phyloP scores from a whole-genome alignment of 2,113 vertebrate species.

The Candoia aspera region DNA sequence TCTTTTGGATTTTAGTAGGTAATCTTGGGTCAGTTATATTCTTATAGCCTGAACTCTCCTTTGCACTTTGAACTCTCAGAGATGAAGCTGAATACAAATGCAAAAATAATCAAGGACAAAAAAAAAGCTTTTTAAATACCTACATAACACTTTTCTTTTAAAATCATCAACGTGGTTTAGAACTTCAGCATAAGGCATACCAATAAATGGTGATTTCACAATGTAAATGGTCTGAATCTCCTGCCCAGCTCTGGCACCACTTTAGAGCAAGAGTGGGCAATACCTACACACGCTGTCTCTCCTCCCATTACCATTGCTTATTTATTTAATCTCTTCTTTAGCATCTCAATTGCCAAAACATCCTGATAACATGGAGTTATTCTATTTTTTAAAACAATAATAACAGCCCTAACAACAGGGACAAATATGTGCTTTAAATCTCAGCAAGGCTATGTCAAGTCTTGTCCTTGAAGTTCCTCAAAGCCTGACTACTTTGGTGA shows the following conservation, averaged over 20 bases:
- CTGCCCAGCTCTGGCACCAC: background rate
- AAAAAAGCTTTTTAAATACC: background rate
- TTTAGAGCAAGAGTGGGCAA: background rate
- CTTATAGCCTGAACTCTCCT: background rate
- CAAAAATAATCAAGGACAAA: background rate
- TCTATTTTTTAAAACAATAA: background rate
- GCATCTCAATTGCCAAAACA: background rate
- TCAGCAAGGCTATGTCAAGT: background rate
- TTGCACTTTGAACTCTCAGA: background rate
- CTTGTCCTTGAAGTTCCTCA: background rate
- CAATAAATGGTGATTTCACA: background rate
- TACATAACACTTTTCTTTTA: background rate
- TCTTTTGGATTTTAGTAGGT: background rate
- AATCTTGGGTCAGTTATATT: background rate
- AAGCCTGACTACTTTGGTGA: background rate
- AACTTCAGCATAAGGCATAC: background rate
- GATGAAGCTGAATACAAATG: background rate
- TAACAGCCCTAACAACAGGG: background rate
- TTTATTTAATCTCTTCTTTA: background rate
- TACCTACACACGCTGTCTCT: background rate
- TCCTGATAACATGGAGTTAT: background rate
- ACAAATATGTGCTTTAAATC: background rate
- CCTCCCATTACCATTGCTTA: background rate
- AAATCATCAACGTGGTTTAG: background rate
- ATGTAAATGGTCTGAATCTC: background rate